Evolutionary conservation across 2,113 vertebrate species (phyloP), one percentile per base, ranked within the genome.

Genomic region (Channa argus): DNA sequence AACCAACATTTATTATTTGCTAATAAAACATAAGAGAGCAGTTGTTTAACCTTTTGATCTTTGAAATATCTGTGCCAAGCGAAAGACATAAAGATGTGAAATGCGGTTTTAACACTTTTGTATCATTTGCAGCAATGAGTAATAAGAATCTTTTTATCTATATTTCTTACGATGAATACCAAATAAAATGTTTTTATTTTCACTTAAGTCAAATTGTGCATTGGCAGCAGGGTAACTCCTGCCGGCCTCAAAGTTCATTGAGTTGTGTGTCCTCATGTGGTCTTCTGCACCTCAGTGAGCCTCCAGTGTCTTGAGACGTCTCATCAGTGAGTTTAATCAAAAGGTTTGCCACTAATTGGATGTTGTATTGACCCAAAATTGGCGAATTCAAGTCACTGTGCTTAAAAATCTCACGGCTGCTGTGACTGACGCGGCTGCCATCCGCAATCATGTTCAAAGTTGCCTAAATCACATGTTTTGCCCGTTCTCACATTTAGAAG

Each of bases 381-480:
- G 66, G 63, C 65, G 53, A 59, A 66, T 36, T 72, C 47, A 45
- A 67, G 63, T 56, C 53, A 14, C 47, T 46, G 59, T n/a, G 63
- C 66, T 77, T 46, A 67, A 80, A 74, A 69, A 83, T 64, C 34
- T 59, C 69, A 69, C 8, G 7, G 0, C 60, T 70, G 63, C 52
- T 62, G 63, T 36, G 65, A 62, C 71, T n/a, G 77, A 71, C 34
- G 45, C 49, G 38, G 10, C 85, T 80, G 65, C 43, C 77, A 72
- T 85, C 80, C 67, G 76, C 74, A 78, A 65, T 78, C 76, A 51
- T 41, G 82, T 84, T 77, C 61, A 51, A 74, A 91, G 82, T 78
- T 77, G 72, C 77, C 75, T 64, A 86, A 91, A 91, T 91, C 75
- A 76, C 72, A 89, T n/a, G 66, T 82, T 72, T 88, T 55, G 44